Evolutionary conservation across 2,113 vertebrate genomes (phyloP).

Genomic region (Gracilinanus agilis): DNA sequence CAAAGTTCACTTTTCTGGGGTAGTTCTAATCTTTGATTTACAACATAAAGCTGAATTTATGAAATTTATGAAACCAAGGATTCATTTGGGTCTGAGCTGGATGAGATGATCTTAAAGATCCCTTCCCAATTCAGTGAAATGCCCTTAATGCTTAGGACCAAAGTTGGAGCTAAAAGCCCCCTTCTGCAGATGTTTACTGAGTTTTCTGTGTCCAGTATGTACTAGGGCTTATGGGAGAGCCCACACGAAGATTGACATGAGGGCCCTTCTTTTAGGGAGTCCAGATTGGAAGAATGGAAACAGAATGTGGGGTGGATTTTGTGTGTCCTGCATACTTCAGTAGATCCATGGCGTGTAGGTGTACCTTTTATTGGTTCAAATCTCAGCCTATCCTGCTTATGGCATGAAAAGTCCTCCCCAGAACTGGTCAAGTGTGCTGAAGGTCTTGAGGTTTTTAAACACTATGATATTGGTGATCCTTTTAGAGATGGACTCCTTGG

Average conservation of each 20-base stretch:
- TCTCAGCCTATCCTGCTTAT: not conserved
- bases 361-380: not conserved
- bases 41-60: no score
- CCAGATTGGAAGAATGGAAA: not conserved
- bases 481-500: no score
- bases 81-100: not conserved
- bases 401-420: not conserved
- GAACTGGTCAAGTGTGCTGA: not conserved
- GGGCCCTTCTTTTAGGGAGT: not conserved
- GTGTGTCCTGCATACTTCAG: not conserved
- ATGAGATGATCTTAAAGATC: not conserved
- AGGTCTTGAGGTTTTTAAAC: not conserved
- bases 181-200: not conserved
- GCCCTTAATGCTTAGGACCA: not conserved
- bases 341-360: not conserved
- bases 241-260: not conserved
- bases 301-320: not conserved
- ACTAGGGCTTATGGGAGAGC: not conserved
- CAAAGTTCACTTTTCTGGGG: not conserved
- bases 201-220: not conserved
- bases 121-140: not conserved
- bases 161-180: not conserved
- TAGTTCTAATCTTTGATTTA: not conserved
- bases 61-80: not conserved
- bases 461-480: not conserved